Evolutionary conservation across 1,140 invertebrate species (phyloP).

Genomic region (Pseudoatta argentina): DNA sequence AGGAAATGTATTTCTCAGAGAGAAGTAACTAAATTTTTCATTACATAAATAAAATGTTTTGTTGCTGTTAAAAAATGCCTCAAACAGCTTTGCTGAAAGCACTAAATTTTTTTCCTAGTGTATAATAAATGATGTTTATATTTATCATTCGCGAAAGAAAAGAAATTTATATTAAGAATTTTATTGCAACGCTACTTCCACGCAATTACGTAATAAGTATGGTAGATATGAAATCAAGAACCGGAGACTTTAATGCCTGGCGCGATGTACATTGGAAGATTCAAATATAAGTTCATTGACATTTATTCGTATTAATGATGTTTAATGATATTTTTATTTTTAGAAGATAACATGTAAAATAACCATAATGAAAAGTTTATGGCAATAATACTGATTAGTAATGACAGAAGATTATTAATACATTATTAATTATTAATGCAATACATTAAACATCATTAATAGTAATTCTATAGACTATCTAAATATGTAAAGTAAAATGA

Average conservation of each 20-base stretch:
- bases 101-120: too few species aligned
- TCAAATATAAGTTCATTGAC: neutral
- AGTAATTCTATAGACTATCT: neutral
- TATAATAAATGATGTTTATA: neutral
- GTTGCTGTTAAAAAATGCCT: too few species aligned
- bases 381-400: neutral
- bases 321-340: neutral
- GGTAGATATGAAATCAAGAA: neutral
- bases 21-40: too few species aligned
- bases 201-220: neutral
- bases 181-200: neutral
- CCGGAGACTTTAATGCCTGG: conserved; percentile 45
- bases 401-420: neutral
- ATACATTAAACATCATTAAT: neutral
- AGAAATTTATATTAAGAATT: neutral
- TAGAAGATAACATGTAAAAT: neutral
- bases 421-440: neutral
- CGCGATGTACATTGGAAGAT: neutral
- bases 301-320: neutral
- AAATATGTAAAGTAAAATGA: neutral
- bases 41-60: too few species aligned
- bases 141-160: neutral
- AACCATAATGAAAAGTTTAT: neutral
- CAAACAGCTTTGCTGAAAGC: too few species aligned
- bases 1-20: too few species aligned